These are phyloP conservation scores for Mohoua ochrocephala DNA, from an alignment of 2,113 vertebrate genomes.

Conservation along the genomic window DNA sequence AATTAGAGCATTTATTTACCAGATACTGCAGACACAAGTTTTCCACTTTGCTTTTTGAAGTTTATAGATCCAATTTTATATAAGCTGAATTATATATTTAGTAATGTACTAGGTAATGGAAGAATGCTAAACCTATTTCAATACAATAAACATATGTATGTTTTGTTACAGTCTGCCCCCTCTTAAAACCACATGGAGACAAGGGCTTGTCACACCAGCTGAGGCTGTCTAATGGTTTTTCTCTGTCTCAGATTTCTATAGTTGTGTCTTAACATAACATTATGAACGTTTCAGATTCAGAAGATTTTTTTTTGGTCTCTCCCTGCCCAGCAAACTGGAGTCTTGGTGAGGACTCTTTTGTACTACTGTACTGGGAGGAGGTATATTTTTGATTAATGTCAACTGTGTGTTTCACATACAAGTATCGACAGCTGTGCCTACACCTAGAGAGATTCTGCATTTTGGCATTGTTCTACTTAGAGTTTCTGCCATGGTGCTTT, in stretches of 20 bases:
- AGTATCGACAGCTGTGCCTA: not conserved
- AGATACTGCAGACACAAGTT: not conserved
- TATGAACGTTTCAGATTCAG: not conserved
- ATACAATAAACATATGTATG: rapidly evolving
- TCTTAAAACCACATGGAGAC: not conserved
- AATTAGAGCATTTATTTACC: not conserved
- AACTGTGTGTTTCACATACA: not conserved
- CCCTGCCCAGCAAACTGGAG: not conserved
- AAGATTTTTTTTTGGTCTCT: not conserved
- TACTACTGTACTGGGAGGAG: not conserved
- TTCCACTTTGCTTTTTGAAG: not conserved
- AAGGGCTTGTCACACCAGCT: not conserved
- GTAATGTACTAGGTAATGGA: not conserved
- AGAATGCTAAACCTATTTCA: not conserved
- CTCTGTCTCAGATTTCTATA: not conserved
- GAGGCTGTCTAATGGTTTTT: not conserved
- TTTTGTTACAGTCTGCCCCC: not conserved
- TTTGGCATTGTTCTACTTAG: not conserved
- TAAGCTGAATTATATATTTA: not conserved
- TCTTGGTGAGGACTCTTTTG: not conserved
- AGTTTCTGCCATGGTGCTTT: not conserved
- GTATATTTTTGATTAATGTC: not conserved
- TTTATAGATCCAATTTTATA: not conserved
- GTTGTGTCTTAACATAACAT: not conserved
- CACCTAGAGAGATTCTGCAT: not conserved